These are phyloP conservation scores for Nothoprocta pentlandii DNA, from an alignment of 2,113 vertebrate genomes.

Conservation along the genomic window DNA sequence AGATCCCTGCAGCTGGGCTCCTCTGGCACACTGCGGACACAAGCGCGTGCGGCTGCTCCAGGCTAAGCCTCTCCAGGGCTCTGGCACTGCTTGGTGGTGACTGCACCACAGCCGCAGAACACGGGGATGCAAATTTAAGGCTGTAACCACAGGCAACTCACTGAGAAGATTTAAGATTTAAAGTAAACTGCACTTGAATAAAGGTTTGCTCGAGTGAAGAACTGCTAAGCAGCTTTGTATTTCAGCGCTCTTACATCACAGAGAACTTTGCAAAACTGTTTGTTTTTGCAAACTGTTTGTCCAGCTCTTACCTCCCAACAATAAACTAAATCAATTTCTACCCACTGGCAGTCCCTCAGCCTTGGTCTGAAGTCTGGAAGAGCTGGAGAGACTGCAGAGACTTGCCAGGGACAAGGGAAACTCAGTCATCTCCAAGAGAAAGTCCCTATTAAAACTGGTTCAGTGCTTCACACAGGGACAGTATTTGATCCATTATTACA, in stretches of 20 bases:
- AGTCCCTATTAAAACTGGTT: neutral
- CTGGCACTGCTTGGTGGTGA: slow-evolving; percentile 8
- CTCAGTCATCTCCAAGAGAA: neutral
- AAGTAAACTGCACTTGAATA: neutral
- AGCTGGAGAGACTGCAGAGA: neutral
- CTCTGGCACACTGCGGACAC: rapidly evolving
- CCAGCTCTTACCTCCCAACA: neutral
- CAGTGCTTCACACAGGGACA: neutral
- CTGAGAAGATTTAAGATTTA: slow-evolving; percentile 24
- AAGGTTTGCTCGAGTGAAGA: neutral
- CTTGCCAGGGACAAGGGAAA: too few species aligned
- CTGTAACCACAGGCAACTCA: slow-evolving; percentile 36
- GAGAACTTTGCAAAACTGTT: neutral
- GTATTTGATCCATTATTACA: neutral
- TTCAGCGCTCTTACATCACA: neutral
- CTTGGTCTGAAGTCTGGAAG: neutral
- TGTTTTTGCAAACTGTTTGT: neutral
- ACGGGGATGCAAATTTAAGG: neutral
- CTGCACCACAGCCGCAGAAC: neutral
- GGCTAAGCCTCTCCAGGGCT: neutral
- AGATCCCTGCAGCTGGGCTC: neutral
- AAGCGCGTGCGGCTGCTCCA: neutral
- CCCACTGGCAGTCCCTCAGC: neutral
- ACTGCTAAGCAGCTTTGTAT: slow-evolving; percentile 15
- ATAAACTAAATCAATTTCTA: neutral